Evolutionary conservation across 2,888 invertebrate genomes (phyloP), one percentile per base, ranked within the genome.

Genomic region (Heliconius sara): DNA sequence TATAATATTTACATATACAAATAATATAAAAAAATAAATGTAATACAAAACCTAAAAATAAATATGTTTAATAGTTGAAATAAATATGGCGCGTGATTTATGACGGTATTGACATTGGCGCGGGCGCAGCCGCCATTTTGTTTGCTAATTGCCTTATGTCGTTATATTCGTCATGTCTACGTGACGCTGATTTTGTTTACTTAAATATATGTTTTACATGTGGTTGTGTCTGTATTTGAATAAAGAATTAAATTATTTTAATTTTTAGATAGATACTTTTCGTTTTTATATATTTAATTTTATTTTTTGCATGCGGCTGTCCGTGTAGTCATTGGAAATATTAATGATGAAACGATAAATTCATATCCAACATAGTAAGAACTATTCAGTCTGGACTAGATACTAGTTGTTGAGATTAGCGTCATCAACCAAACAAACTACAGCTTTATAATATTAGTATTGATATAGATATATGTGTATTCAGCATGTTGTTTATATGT

Each of bases 41-140:
- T 75, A 65, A 65, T 60, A 75, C 65, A 65, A 75, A 65, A 75
- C 43, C 43, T 65, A 75, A 65, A 75, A 82, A 81, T 82, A 81
- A 81, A 80, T 80, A 81, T 87, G 88, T 90, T 81, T 79, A 79
- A 79, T 81, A 79, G 81, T 81, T 77, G 77, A 79, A 92, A 93
- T 91, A 91, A 93, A 93, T 89, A 93, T 94, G 92, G 93, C 93
- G 91, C 89, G 91, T 94, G 93, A 94, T 92, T 90, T 90, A 93
- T 90, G 87, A 87, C 90, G 89, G 76, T 82, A 82, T 84, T 83
- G 83, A 83, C 83, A 82, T 82, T 81, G 82, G 80, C 83, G 84
- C 84, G 79, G 81, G 83, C 83, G 84, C 84, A 79, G 84, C 84
- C 79, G 94, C 94, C 95, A 94, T 95, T 89, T 95, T 95, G 94